These are phyloP conservation scores for Sphaerophoria rueppellii DNA, from an alignment of 2,888 invertebrate genomes.

Conservation along the genomic window DNA sequence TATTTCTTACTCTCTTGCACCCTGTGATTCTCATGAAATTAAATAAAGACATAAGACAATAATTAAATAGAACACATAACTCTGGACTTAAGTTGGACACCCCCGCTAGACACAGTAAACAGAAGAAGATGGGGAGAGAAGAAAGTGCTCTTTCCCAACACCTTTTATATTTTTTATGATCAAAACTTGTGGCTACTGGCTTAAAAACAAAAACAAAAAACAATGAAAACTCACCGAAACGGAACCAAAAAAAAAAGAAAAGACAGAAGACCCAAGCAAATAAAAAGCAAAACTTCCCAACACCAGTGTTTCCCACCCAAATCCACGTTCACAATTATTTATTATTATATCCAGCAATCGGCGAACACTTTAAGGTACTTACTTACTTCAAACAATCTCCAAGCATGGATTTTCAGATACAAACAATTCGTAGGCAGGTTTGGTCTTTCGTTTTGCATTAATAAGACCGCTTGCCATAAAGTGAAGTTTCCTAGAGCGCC, in stretches of 20 bases:
- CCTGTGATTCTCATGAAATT: slow-evolving; percentile 31
- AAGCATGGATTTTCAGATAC: slow-evolving; percentile 65
- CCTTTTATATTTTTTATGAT: no score
- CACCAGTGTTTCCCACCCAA: slow-evolving; percentile 71
- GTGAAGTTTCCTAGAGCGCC: slow-evolving; percentile 57
- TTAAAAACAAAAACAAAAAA: neutral
- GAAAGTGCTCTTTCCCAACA: neutral
- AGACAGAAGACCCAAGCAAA: no score
- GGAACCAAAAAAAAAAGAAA: slow-evolving; percentile 41
- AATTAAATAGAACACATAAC: slow-evolving; percentile 18
- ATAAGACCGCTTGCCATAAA: slow-evolving; percentile 79
- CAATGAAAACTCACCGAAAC: slow-evolving; percentile 53
- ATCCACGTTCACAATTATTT: slow-evolving; percentile 22
- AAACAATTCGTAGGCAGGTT: slow-evolving; percentile 63
- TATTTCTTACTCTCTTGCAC: slow-evolving; percentile 40
- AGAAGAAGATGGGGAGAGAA: neutral
- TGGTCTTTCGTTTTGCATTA: slow-evolving; percentile 80
- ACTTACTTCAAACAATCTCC: slow-evolving; percentile 45
- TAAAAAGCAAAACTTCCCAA: slow-evolving; percentile 65
- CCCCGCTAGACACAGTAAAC: slow-evolving; percentile 22
- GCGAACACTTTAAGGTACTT: slow-evolving; percentile 37
- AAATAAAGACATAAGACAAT: slow-evolving; percentile 24
- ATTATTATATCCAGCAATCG: neutral
- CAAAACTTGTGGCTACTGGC: neutral
- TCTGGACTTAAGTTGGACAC: slow-evolving; percentile 31